Evolutionary conservation across 2,113 vertebrate species (phyloP).

Genomic region (human (Homo sapiens)): GRCh38 chrX:104253001-104253500

Average conservation of each 20-base stretch:
- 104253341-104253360: neutral
- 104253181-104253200: neutral
- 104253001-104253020: no score
- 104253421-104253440: neutral
- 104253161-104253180: neutral
- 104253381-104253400: neutral
- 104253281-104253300: neutral
- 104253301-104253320: neutral
- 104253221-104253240: neutral
- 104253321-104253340: neutral
- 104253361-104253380: slow-evolving; percentile 27
- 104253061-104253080: no score
- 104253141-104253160: no score
- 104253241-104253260: neutral
- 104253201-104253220: neutral
- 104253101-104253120: no score
- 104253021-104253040: no score
- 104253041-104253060: no score
- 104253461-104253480: neutral
- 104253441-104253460: neutral
- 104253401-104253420: slow-evolving; percentile 36
- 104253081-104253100: no score
- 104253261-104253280: slow-evolving; percentile 8
- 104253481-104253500: neutral
- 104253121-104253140: no score